These are phyloP conservation scores for Drosophila imparisetae DNA, from an alignment of 2,888 invertebrate species.

Conservation along the genomic window DNA sequence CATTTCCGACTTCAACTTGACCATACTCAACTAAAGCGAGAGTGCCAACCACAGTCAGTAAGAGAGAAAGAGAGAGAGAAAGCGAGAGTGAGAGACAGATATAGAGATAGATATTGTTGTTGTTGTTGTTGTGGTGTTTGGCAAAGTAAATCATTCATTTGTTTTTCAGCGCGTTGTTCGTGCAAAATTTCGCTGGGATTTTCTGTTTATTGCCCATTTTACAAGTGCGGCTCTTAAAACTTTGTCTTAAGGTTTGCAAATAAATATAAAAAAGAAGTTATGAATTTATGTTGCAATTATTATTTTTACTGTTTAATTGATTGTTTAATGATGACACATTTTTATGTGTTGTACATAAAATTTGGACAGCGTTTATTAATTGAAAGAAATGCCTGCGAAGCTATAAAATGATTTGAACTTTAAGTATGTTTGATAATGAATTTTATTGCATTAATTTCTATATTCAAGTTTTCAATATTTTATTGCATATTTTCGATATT, in stretches of 20 bases:
- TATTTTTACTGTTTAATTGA: background rate
- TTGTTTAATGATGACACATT: background rate
- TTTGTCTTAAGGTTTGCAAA: constrained; percentile 20
- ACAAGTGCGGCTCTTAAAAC: constrained; percentile 18
- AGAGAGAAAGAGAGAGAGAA: constrained; percentile 1
- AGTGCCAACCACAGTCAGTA: constrained; percentile 26
- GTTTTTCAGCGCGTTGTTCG: constrained; percentile 63
- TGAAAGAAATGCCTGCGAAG: background rate
- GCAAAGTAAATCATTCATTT: constrained; percentile 73
- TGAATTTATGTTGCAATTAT: background rate
- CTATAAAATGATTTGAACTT: background rate
- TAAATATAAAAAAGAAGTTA: background rate
- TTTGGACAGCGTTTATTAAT: background rate
- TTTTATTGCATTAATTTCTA: background rate
- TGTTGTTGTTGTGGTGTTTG: constrained; percentile 50
- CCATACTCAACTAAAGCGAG: constrained; percentile 57
- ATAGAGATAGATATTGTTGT: background rate
- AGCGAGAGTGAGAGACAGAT: background rate
- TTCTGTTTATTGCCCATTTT: constrained; percentile 43
- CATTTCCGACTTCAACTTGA: constrained; percentile 77
- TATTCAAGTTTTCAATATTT: background rate
- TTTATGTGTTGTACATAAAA: background rate
- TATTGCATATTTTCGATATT: fast-evolving
- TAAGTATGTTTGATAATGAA: background rate
- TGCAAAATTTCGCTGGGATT: constrained; percentile 71